Evolutionary conservation across 2,888 invertebrate genomes (phyloP).

Genomic region (Hermaeophaga mercurialis): DNA sequence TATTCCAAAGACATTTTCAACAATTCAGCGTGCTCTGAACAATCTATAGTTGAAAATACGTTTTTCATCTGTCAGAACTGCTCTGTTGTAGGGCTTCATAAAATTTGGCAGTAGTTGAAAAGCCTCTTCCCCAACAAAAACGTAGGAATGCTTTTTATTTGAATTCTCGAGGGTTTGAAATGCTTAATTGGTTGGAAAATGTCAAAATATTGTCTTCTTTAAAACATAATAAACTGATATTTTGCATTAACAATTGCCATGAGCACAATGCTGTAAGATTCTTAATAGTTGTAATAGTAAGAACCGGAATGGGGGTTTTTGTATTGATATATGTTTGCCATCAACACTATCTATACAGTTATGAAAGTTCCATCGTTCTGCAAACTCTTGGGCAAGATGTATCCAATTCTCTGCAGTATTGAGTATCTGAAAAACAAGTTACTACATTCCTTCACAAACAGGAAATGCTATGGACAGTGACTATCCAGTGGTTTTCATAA

Average conservation of each 20-base stretch:
- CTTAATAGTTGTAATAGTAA: conserved; percentile 48
- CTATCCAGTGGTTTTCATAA: too few species aligned
- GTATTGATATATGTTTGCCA: conserved; percentile 47
- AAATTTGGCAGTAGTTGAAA: conserved; percentile 35
- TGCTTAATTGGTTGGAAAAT: neutral
- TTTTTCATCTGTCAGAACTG: conserved; percentile 26
- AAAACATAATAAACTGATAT: too few species aligned
- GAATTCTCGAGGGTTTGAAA: neutral
- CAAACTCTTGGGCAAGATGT: conserved; percentile 12
- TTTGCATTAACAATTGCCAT: conserved; percentile 51
- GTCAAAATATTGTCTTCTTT: too few species aligned
- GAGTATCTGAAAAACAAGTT: conserved; percentile 10
- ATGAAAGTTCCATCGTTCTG: conserved; percentile 38
- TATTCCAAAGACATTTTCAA: too few species aligned
- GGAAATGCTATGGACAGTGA: too few species aligned
- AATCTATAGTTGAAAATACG: conserved; percentile 33
- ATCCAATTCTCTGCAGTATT: conserved; percentile 13
- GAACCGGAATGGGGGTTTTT: conserved; percentile 44
- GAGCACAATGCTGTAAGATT: conserved; percentile 47
- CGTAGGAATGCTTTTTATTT: neutral
- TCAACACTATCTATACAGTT: conserved; percentile 30
- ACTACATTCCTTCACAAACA: neutral
- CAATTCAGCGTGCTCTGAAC: too few species aligned
- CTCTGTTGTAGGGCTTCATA: conserved; percentile 34
- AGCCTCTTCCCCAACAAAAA: conserved; percentile 40